phyloP scores from a whole-genome alignment of 2,888 invertebrate genomes.

The Junonia oenone region DNA sequence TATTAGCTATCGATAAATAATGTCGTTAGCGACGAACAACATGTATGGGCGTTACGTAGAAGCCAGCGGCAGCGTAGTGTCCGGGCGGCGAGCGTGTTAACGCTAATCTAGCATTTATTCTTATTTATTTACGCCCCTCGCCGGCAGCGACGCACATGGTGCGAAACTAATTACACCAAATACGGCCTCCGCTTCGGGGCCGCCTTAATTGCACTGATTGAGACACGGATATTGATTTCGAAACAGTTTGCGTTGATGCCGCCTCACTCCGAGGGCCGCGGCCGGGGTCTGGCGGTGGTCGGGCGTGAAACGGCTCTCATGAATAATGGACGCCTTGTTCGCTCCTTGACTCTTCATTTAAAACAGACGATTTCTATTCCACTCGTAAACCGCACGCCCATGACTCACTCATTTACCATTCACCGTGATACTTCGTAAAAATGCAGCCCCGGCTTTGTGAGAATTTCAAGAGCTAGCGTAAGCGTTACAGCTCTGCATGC shows the following conservation, averaged over 20 bases:
- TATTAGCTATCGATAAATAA: slow-evolving; percentile 2
- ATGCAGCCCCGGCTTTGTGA: slow-evolving; percentile 58
- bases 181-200: slow-evolving; percentile 53
- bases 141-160: slow-evolving; percentile 41
- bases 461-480: slow-evolving; percentile 62
- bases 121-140: slow-evolving; percentile 38
- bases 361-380: slow-evolving; percentile 77
- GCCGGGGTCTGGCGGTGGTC: slow-evolving; percentile 41
- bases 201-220: slow-evolving; percentile 75
- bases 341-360: slow-evolving; percentile 75
- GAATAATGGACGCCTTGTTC: slow-evolving; percentile 72
- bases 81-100: slow-evolving; percentile 8
- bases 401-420: slow-evolving; percentile 76
- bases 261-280: slow-evolving; percentile 28
- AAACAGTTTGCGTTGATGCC: slow-evolving; percentile 58
- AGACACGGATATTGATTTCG: slow-evolving; percentile 77
- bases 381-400: slow-evolving; percentile 70
- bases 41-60: slow-evolving; percentile 21
- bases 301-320: slow-evolving; percentile 66
- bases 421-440: slow-evolving; percentile 73
- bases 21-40: slow-evolving; percentile 7
- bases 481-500: slow-evolving; percentile 21
- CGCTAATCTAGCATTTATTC: slow-evolving; percentile 12
- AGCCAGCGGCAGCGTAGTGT: slow-evolving; percentile 15
- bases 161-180: slow-evolving; percentile 70